These are phyloP conservation scores for Nephotettix cincticeps DNA, from an alignment of 1,140 invertebrate species.

Conservation along the genomic window DNA sequence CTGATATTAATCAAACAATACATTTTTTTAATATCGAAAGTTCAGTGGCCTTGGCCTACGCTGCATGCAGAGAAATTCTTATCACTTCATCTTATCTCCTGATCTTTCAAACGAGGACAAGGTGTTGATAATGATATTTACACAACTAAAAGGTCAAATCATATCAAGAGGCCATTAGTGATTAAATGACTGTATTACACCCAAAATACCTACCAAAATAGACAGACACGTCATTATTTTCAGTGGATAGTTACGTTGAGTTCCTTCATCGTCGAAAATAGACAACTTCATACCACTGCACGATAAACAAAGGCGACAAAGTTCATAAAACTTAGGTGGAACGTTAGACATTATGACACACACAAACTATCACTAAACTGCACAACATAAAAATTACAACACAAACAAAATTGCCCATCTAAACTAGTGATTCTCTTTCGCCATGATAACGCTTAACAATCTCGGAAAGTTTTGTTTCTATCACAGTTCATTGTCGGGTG, in stretches of 20 bases:
- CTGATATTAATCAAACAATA: no score
- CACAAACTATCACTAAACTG: conserved; percentile 22
- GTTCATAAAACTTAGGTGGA: conserved; percentile 67
- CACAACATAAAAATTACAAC: conserved; percentile 24
- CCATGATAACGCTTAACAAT: conserved; percentile 26
- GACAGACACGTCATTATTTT: conserved; percentile 53
- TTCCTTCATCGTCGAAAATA: conserved; percentile 66
- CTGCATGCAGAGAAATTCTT: conserved; percentile 24
- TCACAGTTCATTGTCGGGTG: conserved; percentile 33
- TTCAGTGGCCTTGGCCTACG: conserved; percentile 29
- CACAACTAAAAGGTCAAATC: background rate
- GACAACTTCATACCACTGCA: conserved; percentile 63
- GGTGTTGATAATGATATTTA: conserved; percentile 25
- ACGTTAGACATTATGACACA: conserved; percentile 57
- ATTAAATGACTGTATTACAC: background rate
- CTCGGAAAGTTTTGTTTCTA: conserved; percentile 30
- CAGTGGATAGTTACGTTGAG: conserved; percentile 58
- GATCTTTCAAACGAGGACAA: conserved; percentile 27
- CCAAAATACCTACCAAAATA: conserved; percentile 26
- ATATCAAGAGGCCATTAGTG: background rate
- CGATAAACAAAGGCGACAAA: conserved; percentile 66
- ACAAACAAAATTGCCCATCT: conserved; percentile 26
- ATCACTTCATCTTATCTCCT: conserved; percentile 31
- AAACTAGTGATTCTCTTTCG: conserved; percentile 21
- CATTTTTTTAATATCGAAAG: no score